Evolutionary conservation across 2,888 invertebrate genomes (phyloP).

Genomic region (Meganola albula): DNA sequence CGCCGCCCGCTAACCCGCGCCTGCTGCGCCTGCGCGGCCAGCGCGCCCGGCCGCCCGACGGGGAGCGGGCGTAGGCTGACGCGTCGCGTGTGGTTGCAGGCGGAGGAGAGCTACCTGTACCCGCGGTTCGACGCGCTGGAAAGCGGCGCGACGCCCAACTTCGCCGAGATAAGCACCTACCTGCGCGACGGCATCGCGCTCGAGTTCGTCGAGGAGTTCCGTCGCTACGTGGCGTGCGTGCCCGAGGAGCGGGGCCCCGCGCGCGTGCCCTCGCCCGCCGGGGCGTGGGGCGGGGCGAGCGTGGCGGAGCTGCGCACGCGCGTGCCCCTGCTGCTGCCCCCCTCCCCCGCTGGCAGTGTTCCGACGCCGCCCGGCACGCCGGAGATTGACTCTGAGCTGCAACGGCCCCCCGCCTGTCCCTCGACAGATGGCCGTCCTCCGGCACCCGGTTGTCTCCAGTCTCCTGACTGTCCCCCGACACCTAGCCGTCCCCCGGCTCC

Average conservation of each 20-base stretch:
- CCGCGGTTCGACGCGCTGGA: conserved; percentile 76
- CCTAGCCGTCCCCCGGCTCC: too few species aligned
- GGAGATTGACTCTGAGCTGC: background rate
- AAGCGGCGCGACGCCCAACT: conserved; percentile 62
- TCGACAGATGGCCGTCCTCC: background rate
- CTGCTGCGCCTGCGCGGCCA: background rate
- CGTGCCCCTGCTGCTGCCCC: background rate
- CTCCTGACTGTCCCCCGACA: background rate
- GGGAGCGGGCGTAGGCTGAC: background rate
- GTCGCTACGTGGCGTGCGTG: conserved; percentile 49
- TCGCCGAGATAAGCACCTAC: conserved; percentile 54
- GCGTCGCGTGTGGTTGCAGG: conserved; percentile 38
- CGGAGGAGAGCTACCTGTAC: conserved; percentile 63
- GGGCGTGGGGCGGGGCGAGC: background rate
- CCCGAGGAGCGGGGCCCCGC: conserved; percentile 11
- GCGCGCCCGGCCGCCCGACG: too few species aligned
- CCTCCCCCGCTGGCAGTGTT: background rate
- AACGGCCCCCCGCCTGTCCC: conserved; percentile 1
- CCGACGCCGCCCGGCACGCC: background rate
- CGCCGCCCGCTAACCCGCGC: conserved; percentile 1
- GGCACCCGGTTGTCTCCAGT: background rate
- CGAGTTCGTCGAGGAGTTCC: conserved; percentile 59
- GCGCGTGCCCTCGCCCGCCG: conserved; percentile 8
- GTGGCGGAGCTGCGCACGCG: conserved; percentile 1
- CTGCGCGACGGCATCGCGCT: conserved; percentile 63